Evolutionary conservation across 2,797 vertebrate species (phyloP).

Genomic region (Tinamus major): DNA sequence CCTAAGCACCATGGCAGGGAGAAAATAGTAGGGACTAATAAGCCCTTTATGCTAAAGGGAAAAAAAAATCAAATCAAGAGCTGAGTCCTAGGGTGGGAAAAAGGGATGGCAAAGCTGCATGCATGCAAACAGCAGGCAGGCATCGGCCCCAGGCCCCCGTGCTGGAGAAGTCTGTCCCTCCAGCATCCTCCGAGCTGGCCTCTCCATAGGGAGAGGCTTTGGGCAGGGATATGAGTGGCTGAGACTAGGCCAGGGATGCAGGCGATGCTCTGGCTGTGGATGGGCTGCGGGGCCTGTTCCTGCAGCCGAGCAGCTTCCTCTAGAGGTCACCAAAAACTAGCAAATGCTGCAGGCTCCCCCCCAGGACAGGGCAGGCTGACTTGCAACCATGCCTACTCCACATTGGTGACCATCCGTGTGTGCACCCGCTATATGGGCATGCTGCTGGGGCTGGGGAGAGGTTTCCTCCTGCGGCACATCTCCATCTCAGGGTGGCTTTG

Average conservation of each 20-base stretch:
- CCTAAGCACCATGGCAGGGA: neutral
- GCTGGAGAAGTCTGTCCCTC: neutral
- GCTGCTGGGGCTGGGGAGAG: neutral
- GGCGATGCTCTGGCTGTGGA: neutral
- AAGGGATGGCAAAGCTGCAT: neutral
- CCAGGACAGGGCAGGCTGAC: neutral
- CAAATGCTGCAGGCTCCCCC: neutral
- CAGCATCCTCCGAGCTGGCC: neutral
- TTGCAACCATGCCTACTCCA: neutral
- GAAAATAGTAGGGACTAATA: neutral
- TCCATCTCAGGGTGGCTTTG: too few species aligned
- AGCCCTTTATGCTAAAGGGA: neutral
- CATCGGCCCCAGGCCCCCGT: too few species aligned
- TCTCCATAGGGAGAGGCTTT: neutral
- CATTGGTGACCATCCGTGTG: neutral
- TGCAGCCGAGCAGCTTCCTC: neutral
- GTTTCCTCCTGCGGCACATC: neutral
- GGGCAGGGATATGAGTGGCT: neutral
- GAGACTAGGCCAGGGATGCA: neutral
- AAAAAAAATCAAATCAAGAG: neutral
- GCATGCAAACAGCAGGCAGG: too few species aligned
- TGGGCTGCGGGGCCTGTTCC: fast-evolving
- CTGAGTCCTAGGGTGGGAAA: too few species aligned
- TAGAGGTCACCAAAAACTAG: slow-evolving; percentile 69
- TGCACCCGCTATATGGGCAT: fast-evolving